Base-by-base conservation (phyloP, 2,888 invertebrate genomes). In the Campoplex capitator region DNA sequence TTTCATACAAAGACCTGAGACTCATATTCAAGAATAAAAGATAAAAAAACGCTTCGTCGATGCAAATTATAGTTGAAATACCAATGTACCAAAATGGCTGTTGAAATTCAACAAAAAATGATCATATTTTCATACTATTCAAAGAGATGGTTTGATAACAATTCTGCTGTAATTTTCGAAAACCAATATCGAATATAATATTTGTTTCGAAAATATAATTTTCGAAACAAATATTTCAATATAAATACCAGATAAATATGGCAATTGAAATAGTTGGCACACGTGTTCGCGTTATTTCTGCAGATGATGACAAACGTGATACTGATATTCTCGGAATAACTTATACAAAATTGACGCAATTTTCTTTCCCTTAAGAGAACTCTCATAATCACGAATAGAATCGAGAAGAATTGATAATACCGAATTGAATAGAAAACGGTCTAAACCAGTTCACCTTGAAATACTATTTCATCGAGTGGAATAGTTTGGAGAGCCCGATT, bases 371-470 rank as follows among this genome's bases (percentile, higher is more conserved):
- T 62, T 9, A 16, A 62, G 13, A 62, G 28, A 32, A 28, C 32
- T 62, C 16, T 16, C 32, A 62, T 16, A 62, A 62, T 62, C 32
- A 62, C 6, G 62, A 62, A 62, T 32, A 16, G 28, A 62, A 62
- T 62, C 16, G 62, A 32, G 62, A 32, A 62, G 32, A 62, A 62
- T 62, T 32, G 62, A 62, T 62, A 62, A 32, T 6, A 62, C 3
- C 6, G 32, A 62, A 62, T 62, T 62, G 62, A 62, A 62, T 62
- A 62, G 62, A 32, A 3, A 62, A 32, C 16, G 7, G 16, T 32
- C 16, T 13, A 32, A 32, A 42, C 28, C 23, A 13, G 58, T 75
- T 75, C 3, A 58, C 35, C 75, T 75, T 28, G 42, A 58, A 75
- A 58, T 18, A 58, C 56, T 58, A 35, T 62, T 76, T 32, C 8